Evolutionary conservation across 1,140 invertebrate genomes (phyloP), one percentile per base, ranked within the genome.

Genomic region (Periplaneta americana): DNA sequence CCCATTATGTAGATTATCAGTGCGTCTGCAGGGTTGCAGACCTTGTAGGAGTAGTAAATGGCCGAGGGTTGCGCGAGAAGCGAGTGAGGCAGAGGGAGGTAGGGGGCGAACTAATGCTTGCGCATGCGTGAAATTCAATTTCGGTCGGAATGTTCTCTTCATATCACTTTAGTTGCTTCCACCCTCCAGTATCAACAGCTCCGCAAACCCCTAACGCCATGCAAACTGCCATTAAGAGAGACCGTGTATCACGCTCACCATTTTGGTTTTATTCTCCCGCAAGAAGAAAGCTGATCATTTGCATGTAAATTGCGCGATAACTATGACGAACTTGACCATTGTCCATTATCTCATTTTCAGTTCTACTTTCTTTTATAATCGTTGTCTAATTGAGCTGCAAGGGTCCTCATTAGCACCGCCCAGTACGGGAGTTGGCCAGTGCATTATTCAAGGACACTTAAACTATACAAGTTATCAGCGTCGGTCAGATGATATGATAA

Each of bases 51-150:
- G 32, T 35, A 35, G 74, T 18, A 22, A 34, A 35, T 15, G 18
- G 75, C 18, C 9, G 75, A 35, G 15, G 31, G 33, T 34, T 22
- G 34, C 75, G 13, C 15, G n/a, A 32, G 48, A 17, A n/a, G 48
- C n/a, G 48, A n/a, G 1, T 17, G 48, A 17, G 48, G n/a, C 17
- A 57, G 48, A 28, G 74, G 17, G 31, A 34, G 34, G 18, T 18
- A 32, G 32, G 74, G 15, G 31, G 74, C 11, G 76, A 77, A 35
- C 34, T 77, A 77, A 77, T 77, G 76, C 76, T 35, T 77, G 76
- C 76, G 76, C 76, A 77, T 77, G 76, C 76, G 76, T 77, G 34
- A 77, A 77, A 77, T 77, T 77, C 76, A 77, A 77, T 77, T 77
- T 35, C 76, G 76, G 34, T 22, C 76, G 76, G 76, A 77, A 77